Conservation (phyloP, 2,797 vertebrate species). For the Botia kubotai region DNA sequence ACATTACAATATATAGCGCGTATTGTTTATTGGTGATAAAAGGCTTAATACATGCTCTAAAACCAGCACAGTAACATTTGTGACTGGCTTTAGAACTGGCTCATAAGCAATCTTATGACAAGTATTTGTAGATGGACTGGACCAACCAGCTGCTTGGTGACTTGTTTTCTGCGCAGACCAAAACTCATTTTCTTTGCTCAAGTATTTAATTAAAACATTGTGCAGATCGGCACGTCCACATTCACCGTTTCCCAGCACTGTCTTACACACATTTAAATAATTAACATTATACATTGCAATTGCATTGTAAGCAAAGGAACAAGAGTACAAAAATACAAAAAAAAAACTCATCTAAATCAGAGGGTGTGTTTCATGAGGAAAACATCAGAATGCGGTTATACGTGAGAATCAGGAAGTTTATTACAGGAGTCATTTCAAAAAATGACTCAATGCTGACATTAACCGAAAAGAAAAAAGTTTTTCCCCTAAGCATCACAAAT, state of each 20-base stretch:
- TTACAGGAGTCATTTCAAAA: slow-evolving; percentile 60
- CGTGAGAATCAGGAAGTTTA: slow-evolving; percentile 8
- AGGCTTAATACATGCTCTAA: neutral
- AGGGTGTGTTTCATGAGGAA: slow-evolving; percentile 13
- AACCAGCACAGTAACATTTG: neutral
- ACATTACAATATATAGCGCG: neutral
- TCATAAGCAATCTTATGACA: neutral
- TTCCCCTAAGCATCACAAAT: slow-evolving; percentile 61
- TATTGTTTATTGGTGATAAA: neutral
- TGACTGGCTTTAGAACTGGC: neutral
- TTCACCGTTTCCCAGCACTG: no score
- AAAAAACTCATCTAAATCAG: no score
- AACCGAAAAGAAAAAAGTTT: slow-evolving; percentile 45
- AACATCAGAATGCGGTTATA: no score
- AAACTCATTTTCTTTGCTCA: no score
- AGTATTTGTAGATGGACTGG: no score
- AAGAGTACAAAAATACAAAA: neutral
- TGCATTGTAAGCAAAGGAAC: no score
- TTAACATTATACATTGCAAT: no score
- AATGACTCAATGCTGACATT: slow-evolving; percentile 72
- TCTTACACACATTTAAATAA: neutral
- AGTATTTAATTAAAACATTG: no score
- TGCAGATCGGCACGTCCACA: no score
- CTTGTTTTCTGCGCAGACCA: no score
- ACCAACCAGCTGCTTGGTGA: no score